Base-by-base conservation (phyloP, 2,797 vertebrate species). In the Petrocephalus sullivani region DNA sequence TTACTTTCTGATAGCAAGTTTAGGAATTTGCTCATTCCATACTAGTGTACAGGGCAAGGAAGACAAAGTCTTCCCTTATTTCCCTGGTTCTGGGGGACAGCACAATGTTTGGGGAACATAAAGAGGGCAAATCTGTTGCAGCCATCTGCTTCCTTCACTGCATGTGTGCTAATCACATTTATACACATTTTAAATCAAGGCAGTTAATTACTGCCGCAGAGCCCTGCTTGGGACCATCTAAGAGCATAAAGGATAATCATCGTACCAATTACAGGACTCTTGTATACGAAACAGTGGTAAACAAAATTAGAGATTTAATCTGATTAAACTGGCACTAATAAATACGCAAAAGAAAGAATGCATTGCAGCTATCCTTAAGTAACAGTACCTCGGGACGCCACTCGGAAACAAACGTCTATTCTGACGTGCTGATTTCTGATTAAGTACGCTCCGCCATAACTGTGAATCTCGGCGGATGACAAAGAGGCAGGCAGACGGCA, bases 261-360 rank as follows among this genome's bases (percentile, higher is more conserved):
- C 88, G 87, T 88, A 90, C 88, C 91, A 92, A 92, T 92, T 92
- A 92, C 85, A 61, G 85, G 33, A 60, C 46, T 56, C 84, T 82
- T 89, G 89, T 81, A 88, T 88, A 89, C 86, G 90, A 90, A 90
- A 89, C 88, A 89, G 89, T 19, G 86, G 89, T 91, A 91, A 92
- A 92, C 92, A 92, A 90, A 91, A 92, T 92, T 91, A 92, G 89
- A 88, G 90, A 89, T 28, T 9, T 41, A 90, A 92, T 92, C 92
- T 91, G 91, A 92, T 91, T 90, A 91, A 90, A 57, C 90, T 89
- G 90, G 89, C 88, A 90, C 90, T 89, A 90, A 91, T 64, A 86
- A 60, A 86, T 61, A 64, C 16, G 33, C 6, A n/a, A 33, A 33
- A 28, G 28, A 85, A 85, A 57, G n/a, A 46, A 60, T 49, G 57